Percentiles rank a stretch among this genome's conserved stretches.
Evolutionary conservation across 2,888 invertebrate species (phyloP).

Genomic region (Archips crataeganus): DNA sequence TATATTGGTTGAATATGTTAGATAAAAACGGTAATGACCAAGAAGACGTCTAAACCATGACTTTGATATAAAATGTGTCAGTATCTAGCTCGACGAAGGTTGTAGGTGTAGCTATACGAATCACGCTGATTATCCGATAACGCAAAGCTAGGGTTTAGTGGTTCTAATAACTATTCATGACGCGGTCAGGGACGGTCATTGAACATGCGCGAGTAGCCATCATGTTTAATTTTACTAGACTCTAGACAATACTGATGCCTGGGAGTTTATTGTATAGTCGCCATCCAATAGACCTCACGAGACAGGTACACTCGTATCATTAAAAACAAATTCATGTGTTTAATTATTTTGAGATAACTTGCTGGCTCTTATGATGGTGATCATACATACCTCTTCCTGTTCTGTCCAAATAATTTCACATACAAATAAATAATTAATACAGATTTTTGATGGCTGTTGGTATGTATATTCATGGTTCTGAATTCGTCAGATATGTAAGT

Average conservation of each 20-base stretch:
- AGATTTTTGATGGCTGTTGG: no score
- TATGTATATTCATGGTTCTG: no score
- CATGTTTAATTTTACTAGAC: slow-evolving; percentile 25
- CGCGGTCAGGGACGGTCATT: slow-evolving; percentile 35
- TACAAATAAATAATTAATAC: no score
- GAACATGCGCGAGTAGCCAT: slow-evolving; percentile 27
- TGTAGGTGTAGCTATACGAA: slow-evolving; percentile 1
- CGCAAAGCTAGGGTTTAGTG: slow-evolving; percentile 29
- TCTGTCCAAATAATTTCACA: no score
- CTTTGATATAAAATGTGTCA: slow-evolving; percentile 7
- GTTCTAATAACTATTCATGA: slow-evolving; percentile 31
- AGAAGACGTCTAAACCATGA: neutral
- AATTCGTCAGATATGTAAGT: no score
- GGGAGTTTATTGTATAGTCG: neutral
- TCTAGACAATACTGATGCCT: slow-evolving; percentile 12
- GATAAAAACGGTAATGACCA: slow-evolving; percentile 1
- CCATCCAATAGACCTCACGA: neutral
- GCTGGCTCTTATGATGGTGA: no score
- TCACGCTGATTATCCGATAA: slow-evolving; percentile 34
- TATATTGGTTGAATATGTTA: neutral
- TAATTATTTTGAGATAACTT: no score
- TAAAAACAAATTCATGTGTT: no score
- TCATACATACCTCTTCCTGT: no score
- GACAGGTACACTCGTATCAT: no score
- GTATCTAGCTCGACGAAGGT: slow-evolving; percentile 9